Evolutionary conservation across 2,113 vertebrate genomes (phyloP).

Genomic region (Numida meleagris): DNA sequence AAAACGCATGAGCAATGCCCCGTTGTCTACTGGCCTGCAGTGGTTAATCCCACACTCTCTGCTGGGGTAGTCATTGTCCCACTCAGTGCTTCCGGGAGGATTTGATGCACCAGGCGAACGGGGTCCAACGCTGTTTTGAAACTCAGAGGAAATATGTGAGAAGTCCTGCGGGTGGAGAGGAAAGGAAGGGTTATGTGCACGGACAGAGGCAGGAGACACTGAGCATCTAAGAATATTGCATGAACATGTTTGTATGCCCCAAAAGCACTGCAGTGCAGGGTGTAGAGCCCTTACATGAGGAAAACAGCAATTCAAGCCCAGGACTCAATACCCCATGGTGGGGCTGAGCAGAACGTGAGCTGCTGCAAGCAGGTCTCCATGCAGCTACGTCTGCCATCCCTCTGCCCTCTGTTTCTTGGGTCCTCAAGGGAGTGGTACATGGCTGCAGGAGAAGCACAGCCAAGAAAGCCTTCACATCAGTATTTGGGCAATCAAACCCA

Average conservation of each 20-base stretch:
- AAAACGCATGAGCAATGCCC: background rate
- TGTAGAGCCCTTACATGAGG: background rate
- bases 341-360: background rate
- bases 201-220: background rate
- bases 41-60: slow-evolving; percentile 95
- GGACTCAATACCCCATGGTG: rapidly evolving
- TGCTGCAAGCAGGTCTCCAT: background rate
- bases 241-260: background rate
- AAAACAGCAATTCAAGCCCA: background rate
- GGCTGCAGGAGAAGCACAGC: background rate
- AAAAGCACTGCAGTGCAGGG: rapidly evolving
- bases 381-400: background rate
- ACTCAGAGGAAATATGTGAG: slow-evolving; percentile 92
- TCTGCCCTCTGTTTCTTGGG: background rate
- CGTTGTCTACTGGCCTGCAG: slow-evolving; percentile 86
- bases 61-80: slow-evolving; percentile 94
- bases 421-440: rapidly evolving
- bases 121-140: slow-evolving; percentile 89
- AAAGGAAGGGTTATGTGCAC: background rate
- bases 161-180: slow-evolving; percentile 82
- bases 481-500: background rate
- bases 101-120: slow-evolving; percentile 92
- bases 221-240: rapidly evolving
- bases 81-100: slow-evolving; percentile 86
- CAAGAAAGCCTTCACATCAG: background rate